These are phyloP conservation scores for Eupithecia pulchellata DNA, from an alignment of 2,888 invertebrate genomes.

Conservation along the genomic window DNA sequence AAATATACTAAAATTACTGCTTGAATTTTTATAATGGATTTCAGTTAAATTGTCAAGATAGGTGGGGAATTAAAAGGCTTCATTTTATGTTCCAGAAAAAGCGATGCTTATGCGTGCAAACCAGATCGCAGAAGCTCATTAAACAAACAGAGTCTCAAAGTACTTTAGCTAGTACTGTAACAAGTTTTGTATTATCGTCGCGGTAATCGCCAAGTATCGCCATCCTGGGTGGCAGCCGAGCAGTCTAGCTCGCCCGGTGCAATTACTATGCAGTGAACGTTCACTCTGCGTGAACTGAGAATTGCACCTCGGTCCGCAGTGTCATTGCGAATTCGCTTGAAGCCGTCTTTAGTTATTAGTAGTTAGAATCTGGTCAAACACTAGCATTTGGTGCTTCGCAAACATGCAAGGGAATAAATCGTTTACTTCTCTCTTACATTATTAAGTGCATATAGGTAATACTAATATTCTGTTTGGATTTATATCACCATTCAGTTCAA, in stretches of 20 bases:
- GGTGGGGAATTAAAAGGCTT: neutral
- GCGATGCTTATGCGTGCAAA: neutral
- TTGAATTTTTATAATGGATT: neutral
- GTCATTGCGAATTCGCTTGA: neutral
- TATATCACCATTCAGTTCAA: too few species aligned
- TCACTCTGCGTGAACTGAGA: constrained; percentile 51
- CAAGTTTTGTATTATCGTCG: constrained; percentile 7
- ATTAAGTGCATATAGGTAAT: too few species aligned
- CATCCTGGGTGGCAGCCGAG: constrained; percentile 69
- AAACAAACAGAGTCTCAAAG: neutral
- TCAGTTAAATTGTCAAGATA: neutral
- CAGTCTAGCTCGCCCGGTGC: constrained; percentile 64
- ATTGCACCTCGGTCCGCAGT: constrained; percentile 41
- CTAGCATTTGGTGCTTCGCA: too few species aligned
- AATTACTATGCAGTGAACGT: constrained; percentile 58
- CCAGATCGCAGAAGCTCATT: neutral
- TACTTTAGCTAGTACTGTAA: neutral
- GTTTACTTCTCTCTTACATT: too few species aligned
- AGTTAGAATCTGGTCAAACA: neutral
- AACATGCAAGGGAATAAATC: too few species aligned
- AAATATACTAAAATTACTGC: neutral
- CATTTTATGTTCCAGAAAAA: neutral
- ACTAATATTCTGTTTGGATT: too few species aligned
- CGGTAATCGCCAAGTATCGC: constrained; percentile 33
- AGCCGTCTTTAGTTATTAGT: neutral